phyloP scores from a whole-genome alignment of 2,888 invertebrate species.

The Entomobrya proxima region DNA sequence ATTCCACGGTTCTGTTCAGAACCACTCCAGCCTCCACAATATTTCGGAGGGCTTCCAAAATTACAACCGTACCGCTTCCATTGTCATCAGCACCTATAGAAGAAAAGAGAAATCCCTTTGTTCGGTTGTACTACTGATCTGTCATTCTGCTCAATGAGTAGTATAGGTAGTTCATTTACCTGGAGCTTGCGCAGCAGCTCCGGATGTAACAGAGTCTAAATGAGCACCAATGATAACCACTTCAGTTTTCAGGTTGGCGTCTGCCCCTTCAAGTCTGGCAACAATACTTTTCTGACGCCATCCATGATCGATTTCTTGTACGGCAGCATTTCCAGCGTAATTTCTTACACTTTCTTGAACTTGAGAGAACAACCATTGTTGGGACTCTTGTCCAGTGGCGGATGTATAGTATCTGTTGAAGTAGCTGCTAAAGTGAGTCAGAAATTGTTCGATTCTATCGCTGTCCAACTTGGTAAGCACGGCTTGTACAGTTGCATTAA shows the following conservation, averaged over 20 bases:
- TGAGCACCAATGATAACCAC: conserved; percentile 63
- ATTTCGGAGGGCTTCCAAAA: conserved; percentile 44
- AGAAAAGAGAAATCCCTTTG: not conserved
- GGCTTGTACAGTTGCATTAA: not conserved
- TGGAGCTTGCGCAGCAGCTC: conserved; percentile 28
- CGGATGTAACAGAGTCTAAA: conserved; percentile 34
- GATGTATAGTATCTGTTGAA: conserved; percentile 38
- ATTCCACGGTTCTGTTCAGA: conserved; percentile 46
- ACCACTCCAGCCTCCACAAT: conserved; percentile 31
- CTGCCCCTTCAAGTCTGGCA: conserved; percentile 43
- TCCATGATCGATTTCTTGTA: conserved; percentile 9
- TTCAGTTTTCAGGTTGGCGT: not conserved
- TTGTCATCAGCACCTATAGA: conserved; percentile 56
- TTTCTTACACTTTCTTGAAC: conserved; percentile 1
- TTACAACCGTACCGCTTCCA: conserved; percentile 33
- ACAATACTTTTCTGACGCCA: conserved; percentile 46
- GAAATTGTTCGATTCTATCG: not conserved
- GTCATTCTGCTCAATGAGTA: not conserved
- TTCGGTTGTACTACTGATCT: not conserved
- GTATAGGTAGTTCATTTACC: not conserved
- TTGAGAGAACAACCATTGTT: conserved; percentile 45
- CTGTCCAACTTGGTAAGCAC: not conserved
- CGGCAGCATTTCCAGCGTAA: conserved; percentile 19
- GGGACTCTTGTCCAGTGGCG: conserved; percentile 20
- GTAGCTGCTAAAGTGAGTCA: conserved; percentile 24